phyloP scores from a whole-genome alignment of 2,113 vertebrate genomes.

The Labeo rohita region DNA sequence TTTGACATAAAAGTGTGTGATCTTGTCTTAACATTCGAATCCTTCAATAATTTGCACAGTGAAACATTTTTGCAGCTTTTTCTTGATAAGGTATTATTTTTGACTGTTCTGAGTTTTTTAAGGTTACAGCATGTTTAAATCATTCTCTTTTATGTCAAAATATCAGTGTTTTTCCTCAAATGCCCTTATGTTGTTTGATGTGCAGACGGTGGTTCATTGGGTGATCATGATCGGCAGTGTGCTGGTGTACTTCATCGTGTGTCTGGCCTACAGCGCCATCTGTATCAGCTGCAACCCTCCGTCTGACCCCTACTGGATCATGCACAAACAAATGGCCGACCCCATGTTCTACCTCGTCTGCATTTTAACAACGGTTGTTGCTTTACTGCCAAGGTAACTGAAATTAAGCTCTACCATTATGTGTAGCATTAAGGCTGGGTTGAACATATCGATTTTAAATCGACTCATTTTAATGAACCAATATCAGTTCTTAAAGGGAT shows the following conservation, averaged over 20 bases:
- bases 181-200: not conserved
- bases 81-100: no score
- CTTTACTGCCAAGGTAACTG: constrained; percentile 89
- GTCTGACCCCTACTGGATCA: constrained; percentile 85
- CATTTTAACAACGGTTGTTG: constrained; percentile 80
- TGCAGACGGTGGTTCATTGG: constrained; percentile 84
- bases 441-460: not conserved
- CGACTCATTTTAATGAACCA: no score
- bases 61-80: no score
- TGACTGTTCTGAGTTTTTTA: not conserved
- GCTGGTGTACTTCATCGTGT: constrained; percentile 78
- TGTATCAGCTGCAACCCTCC: constrained; percentile 88
- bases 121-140: not conserved
- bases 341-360: constrained; percentile 88
- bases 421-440: not conserved
- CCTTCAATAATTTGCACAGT: no score
- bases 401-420: not conserved
- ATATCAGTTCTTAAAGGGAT: no score
- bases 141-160: not conserved
- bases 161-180: not conserved
- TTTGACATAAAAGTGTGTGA: not conserved
- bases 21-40: not conserved
- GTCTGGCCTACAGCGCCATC: constrained; percentile 78
- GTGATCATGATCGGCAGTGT: constrained; percentile 82
- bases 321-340: constrained; percentile 84